These are phyloP conservation scores for Ceratina australensis DNA, from an alignment of 1,140 invertebrate species.

Conservation along the genomic window DNA sequence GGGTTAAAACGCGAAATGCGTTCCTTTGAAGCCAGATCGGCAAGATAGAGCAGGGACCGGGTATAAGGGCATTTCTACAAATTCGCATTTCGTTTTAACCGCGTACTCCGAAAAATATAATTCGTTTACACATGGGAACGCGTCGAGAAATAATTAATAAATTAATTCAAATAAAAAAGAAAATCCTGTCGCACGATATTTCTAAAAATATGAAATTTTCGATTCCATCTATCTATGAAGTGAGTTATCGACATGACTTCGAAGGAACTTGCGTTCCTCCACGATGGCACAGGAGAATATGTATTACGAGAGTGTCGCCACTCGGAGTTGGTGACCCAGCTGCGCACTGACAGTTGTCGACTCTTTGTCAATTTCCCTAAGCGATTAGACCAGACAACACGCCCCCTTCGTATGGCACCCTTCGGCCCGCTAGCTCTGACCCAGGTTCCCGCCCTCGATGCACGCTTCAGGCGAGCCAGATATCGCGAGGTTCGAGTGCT, in stretches of 20 bases:
- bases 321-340: constrained; percentile 69
- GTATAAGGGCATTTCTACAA: constrained; percentile 26
- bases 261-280: neutral
- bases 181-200: too few species aligned
- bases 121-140: neutral
- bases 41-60: constrained; percentile 27
- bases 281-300: constrained; percentile 13
- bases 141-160: neutral
- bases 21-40: constrained; percentile 53
- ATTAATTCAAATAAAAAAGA: neutral
- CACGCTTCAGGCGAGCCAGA: constrained; percentile 46
- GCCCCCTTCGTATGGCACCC: constrained; percentile 46
- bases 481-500: constrained; percentile 52
- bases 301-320: constrained; percentile 18
- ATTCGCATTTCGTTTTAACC: constrained; percentile 19
- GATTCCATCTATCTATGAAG: too few species aligned
- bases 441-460: constrained; percentile 22
- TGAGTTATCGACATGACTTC: too few species aligned
- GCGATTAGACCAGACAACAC: constrained; percentile 66
- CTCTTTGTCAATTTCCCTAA: constrained; percentile 74
- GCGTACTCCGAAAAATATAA: neutral
- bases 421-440: constrained; percentile 22
- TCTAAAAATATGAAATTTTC: too few species aligned
- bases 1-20: constrained; percentile 47
- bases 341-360: constrained; percentile 72